These are phyloP conservation scores for Sarcophaga subvicina DNA, from an alignment of 2,888 invertebrate species.

Conservation along the genomic window DNA sequence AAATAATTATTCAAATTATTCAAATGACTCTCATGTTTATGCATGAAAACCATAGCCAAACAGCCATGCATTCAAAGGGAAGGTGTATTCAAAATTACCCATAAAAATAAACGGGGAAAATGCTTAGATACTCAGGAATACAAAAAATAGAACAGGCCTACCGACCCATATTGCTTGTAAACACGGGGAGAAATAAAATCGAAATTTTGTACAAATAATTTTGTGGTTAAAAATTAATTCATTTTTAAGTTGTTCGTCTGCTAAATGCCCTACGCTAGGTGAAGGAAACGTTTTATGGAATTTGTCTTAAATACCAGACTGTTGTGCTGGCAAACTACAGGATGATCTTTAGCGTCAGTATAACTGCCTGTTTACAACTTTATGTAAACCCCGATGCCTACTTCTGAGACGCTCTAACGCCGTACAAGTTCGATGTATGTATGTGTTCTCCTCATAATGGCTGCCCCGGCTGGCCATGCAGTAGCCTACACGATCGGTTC, in stretches of 20 bases:
- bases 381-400: too few relatives aligned
- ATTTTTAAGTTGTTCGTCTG: neutral
- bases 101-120: neutral
- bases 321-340: too few relatives aligned
- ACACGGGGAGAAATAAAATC: slow-evolving; percentile 49
- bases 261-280: neutral
- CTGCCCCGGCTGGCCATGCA: too few relatives aligned
- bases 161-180: neutral
- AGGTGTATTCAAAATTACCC: neutral
- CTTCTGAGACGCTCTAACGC: too few relatives aligned
- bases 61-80: neutral
- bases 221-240: slow-evolving; percentile 41
- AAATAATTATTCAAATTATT: slow-evolving; percentile 81
- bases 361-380: too few relatives aligned
- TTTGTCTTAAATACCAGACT: too few relatives aligned
- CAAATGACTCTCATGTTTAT: slow-evolving; percentile 77
- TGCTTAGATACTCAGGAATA: neutral
- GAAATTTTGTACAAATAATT: slow-evolving; percentile 74
- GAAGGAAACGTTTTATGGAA: too few relatives aligned
- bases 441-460: too few relatives aligned
- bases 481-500: too few relatives aligned
- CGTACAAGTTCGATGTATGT: too few relatives aligned
- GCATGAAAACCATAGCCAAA: slow-evolving; percentile 65
- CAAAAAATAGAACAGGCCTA: neutral
- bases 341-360: too few relatives aligned